Base-by-base conservation (phyloP, 2,113 vertebrate genomes). In the Chauna torquata region DNA sequence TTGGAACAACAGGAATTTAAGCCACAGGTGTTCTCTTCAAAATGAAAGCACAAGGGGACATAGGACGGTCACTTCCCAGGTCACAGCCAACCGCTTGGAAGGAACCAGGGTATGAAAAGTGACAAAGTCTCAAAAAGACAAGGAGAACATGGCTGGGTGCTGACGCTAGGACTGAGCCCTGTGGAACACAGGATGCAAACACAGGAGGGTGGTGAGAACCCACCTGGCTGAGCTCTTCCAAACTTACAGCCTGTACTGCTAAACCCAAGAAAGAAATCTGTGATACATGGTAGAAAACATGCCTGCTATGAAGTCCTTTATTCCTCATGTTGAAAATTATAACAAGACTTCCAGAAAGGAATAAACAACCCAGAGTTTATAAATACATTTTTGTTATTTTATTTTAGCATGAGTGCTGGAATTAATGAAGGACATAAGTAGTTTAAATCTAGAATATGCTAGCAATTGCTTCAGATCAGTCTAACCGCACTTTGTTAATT, bases 401-500 rank as follows among this genome's bases (percentile, higher is more conserved):
- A 47, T 85, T 82, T 78, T 54, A 74, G n/a, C 34, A 55, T 3
- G 8, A 74, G 4, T 22, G 14, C 49, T 88, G 38, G 27, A 93
- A 83, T 61, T 88, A 77, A 38, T 38, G 13, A 90, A 90, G 12
- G 40, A n/a, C 23, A 19, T 28, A n/a, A n/a, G 42, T 25, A 50
- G 32, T 94, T 87, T 61, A 65, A 74, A 75, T 61, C 44, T 82
- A 36, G 70, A 87, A 88, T 24, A 57, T 12, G 52, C 62, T 61
- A 49, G 66, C 61, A 92, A 78, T 80, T 13, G 28, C 64, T 93
- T 79, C 70, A 64, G 78, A 82, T 55, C 42, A 71, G 89, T 95
- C 82, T 92, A 94, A 93, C 85, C 88, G 82, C 36, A 54, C 75
- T 75, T 64, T 93, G 79, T 88, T 93, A 87, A 94, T 79, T 88